Evolutionary conservation across 2,888 invertebrate genomes (phyloP), one percentile per base, ranked within the genome.

Genomic region (Epirrita christyi): DNA sequence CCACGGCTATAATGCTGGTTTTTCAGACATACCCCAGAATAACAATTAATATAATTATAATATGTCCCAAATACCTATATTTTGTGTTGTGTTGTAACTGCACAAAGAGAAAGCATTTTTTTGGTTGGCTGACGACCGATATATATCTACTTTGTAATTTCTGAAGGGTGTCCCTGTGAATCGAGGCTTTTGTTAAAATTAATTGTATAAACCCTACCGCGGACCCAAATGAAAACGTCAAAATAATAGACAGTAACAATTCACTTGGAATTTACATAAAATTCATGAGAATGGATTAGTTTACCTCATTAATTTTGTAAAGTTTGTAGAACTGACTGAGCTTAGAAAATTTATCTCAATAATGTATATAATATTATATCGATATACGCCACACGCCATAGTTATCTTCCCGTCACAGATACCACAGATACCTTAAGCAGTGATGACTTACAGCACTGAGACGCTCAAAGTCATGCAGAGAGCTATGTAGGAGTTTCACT

Each of bases 241-340:
- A 60, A 64, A 56, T 62, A 60, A 59, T 61, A 43, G 55, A 59
- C 46, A 55, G 48, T 57, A 55, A 56, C 49, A 49, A 44, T 59
- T 60, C 54, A 55, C 51, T 57, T 21, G 46, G 52, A 51, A 29
- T 51, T 52, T 34, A 32, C 27, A 52, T 46, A 40, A 34, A 48
- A n/a, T n/a, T 46, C 8, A 29, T 13, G 40, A 54, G 43, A 43
- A 43, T 48, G 38, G 21, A 29, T 48, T 55, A 32, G 42, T 51
- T 54, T 45, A 36, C 6, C 11, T 10, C 4, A n/a, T 32, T 32
- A 32, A 9, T 32, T 32, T 32, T 32, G 32, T 7, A 9, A 32
- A 32, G 10, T 32, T 1, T 32, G 10, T 9, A 6, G 32, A 7
- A 32, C 32, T 1, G 6, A 32, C 32, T 32, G 1, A 21, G n/a